phyloP scores from a whole-genome alignment of 2,888 invertebrate species.

The Hypena proboscidalis region DNA sequence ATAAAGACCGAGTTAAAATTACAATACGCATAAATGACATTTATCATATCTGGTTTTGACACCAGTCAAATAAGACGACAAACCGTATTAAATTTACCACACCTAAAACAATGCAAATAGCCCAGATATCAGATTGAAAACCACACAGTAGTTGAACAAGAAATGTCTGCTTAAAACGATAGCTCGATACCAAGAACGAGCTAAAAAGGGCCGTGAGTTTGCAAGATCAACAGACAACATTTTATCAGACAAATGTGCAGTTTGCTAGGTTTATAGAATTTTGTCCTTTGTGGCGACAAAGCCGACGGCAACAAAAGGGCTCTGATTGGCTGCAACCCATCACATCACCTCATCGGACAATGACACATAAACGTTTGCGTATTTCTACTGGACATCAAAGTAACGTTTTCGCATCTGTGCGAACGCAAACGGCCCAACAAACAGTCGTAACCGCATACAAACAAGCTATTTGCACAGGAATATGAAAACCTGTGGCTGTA shows the following conservation, averaged over 20 bases:
- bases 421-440: conserved; percentile 64
- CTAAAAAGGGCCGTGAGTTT: conserved; percentile 26
- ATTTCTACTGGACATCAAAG: conserved; percentile 61
- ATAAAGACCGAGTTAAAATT: conserved; percentile 5
- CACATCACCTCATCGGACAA: conserved; percentile 64
- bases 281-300: conserved; percentile 53
- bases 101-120: conserved; percentile 4
- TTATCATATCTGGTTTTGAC: not conserved
- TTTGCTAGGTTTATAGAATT: conserved; percentile 53
- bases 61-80: not conserved
- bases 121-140: conserved; percentile 10
- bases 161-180: conserved; percentile 7
- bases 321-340: conserved; percentile 64
- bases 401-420: conserved; percentile 64
- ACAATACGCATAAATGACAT: not conserved
- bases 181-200: conserved; percentile 8
- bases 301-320: conserved; percentile 57
- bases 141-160: not conserved
- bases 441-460: conserved; percentile 66
- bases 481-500: conserved; percentile 43
- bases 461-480: conserved; percentile 52
- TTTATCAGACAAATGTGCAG: conserved; percentile 34
- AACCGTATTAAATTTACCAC: conserved; percentile 1
- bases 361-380: conserved; percentile 74
- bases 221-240: conserved; percentile 32